Evolutionary conservation across 2,797 vertebrate species (phyloP), one percentile per base, ranked within the genome.

Genomic region (Hippopotamyrus pictus): DNA sequence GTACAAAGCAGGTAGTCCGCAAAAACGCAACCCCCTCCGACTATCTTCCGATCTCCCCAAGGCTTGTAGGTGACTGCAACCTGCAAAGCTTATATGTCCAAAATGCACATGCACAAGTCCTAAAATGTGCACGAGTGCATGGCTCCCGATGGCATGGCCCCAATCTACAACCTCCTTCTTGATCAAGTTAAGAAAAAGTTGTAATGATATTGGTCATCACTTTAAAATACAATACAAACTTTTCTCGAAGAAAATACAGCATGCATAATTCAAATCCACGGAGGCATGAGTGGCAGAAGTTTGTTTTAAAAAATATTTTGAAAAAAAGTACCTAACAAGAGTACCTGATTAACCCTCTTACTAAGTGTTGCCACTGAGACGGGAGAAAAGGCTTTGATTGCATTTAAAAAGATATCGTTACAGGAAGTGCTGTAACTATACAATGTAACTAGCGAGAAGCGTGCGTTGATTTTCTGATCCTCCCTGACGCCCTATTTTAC

Each of bases 1-100:
- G 94, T 92, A 95, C 93, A 95, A 97, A 93, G 94, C 93, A 92
- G 93, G 90, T 92, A 91, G 88, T 88, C 89, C 88, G 57, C 79
- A 50, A n/a, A 69, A 22, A 85, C 1, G 6, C 82, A 90, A 87
- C 69, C 33, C 62, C 19, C 69, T 54, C 50, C 65, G 14, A 29
- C 50, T 44, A 50, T 65, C 82, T 73, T 87, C 48, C 86, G 17
- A 9, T 88, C 79, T 76, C 73, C 73, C 5, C 46, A 84, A 48
- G 50, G 48, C 50, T 53, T 3, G 22, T 51, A 79, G 73, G 73
- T 37, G 73, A 79, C 19, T 79, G 73, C 73, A 41, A 86, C 50
- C 46, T 86, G 73, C 33, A 41, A 46, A n/a, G 8, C 50, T 86
- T 51, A 69, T 65, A 62, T 22, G 88, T 90, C 89, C 89, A 88